Conservation (phyloP, 2,888 invertebrate genomes). For the Onchidella celtica region DNA sequence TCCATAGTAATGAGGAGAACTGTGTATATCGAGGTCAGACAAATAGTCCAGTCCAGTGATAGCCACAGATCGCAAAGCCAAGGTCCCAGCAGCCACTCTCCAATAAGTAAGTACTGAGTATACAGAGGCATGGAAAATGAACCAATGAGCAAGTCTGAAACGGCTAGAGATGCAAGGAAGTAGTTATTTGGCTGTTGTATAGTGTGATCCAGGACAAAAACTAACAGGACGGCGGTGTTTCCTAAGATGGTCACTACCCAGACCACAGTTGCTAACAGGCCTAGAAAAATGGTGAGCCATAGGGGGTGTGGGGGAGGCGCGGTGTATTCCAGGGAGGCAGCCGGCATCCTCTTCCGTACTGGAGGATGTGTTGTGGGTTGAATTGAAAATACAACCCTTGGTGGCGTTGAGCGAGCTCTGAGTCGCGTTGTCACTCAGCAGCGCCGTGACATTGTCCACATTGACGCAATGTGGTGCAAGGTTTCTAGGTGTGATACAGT, state of each 20-base stretch:
- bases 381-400: conserved; percentile 44
- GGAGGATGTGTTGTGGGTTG: conserved; percentile 45
- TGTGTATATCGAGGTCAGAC: conserved; percentile 99
- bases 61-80: conserved; percentile 98
- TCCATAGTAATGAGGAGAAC: conserved; percentile 99
- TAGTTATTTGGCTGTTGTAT: conserved; percentile 98
- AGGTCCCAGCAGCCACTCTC: conserved; percentile 97
- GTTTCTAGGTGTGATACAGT: neutral
- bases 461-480: neutral
- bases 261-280: conserved; percentile 91
- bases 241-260: conserved; percentile 95
- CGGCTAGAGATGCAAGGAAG: conserved; percentile 98
- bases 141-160: conserved; percentile 98
- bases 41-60: conserved; percentile 99
- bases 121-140: conserved; percentile 99
- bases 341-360: conserved; percentile 6
- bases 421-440: neutral
- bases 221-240: conserved; percentile 95
- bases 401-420: neutral
- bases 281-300: conserved; percentile 94
- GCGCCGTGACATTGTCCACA: neutral
- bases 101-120: conserved; percentile 97
- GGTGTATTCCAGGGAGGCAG: neutral
- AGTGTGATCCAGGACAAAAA: conserved; percentile 95
- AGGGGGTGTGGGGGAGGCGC: conserved; percentile 84